A percentile compares a stretch with the other conserved stretches of the same genome.
Conservation (phyloP, 2,113 vertebrate species). For the Mobula birostris region DNA sequence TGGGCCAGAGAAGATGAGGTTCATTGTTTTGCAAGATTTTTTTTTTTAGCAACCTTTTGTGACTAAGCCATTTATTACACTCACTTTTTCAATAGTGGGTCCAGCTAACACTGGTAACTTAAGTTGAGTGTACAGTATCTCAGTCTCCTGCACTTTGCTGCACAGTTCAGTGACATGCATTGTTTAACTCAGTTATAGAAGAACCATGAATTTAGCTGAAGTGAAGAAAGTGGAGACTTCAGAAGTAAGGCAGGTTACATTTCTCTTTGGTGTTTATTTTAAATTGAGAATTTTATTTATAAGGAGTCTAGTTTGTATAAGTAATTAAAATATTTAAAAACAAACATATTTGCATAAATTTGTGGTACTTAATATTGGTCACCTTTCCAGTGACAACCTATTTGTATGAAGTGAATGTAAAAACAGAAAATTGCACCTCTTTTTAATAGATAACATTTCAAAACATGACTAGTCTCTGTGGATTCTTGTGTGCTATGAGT, state of each 20-base stretch:
- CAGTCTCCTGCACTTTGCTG: neutral
- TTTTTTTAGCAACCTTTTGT: neutral
- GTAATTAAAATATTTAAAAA: neutral
- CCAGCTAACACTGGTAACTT: neutral
- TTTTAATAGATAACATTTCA: slow-evolving; percentile 21
- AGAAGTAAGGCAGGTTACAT: neutral
- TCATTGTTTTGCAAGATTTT: neutral
- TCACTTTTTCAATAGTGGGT: neutral
- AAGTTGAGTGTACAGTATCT: neutral
- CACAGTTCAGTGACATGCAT: neutral
- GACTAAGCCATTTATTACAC: neutral
- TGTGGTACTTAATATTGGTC: neutral
- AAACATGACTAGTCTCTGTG: neutral
- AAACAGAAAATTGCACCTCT: neutral
- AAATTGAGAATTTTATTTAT: neutral
- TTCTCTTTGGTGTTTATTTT: neutral
- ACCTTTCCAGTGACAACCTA: neutral
- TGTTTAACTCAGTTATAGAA: neutral
- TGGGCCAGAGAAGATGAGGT: neutral
- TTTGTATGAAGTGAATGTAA: slow-evolving; percentile 15
- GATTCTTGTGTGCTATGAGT: neutral
- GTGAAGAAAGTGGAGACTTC: neutral
- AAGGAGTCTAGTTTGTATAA: neutral
- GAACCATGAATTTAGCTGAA: neutral
- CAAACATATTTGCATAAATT: neutral